Conservation (phyloP, 2,113 vertebrate genomes). For the Periophthalmus modestus region DNA sequence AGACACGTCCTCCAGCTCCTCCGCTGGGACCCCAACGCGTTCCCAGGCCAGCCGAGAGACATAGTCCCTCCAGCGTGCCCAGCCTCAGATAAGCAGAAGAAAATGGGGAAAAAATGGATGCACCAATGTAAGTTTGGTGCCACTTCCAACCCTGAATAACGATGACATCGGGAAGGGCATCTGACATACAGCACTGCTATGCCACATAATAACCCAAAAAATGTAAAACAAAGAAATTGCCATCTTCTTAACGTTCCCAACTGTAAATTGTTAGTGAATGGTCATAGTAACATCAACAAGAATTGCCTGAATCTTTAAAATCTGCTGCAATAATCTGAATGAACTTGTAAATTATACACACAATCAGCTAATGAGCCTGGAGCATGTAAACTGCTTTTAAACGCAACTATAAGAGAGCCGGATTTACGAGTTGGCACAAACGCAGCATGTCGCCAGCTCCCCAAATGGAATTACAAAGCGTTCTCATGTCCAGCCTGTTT, state of each 20-base stretch:
- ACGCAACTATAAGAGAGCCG: conserved; percentile 48
- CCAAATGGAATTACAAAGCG: conserved; percentile 66
- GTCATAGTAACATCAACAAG: neutral
- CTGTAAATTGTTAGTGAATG: neutral
- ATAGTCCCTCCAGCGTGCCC: too few species aligned
- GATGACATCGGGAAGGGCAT: neutral
- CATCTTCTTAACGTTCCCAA: neutral
- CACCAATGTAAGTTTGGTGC: neutral
- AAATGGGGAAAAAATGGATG: too few species aligned
- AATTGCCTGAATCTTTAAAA: conserved; percentile 37
- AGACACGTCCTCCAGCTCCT: too few species aligned
- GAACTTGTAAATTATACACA: conserved; percentile 59
- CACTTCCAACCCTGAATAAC: neutral
- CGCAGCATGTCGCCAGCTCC: conserved; percentile 30
- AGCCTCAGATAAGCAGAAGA: too few species aligned
- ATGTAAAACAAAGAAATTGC: neutral
- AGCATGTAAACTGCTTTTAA: conserved; percentile 67
- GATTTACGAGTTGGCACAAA: conserved; percentile 58
- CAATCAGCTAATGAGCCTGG: conserved; percentile 70
- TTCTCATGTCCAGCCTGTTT: conserved; percentile 54
- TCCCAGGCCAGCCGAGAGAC: too few species aligned
- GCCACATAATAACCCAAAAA: neutral
- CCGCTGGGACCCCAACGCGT: too few species aligned
- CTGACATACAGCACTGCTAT: neutral
- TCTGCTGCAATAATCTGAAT: conserved; percentile 28